Conservation (phyloP, 2,888 invertebrate genomes). For the Timema cristinae region DNA sequence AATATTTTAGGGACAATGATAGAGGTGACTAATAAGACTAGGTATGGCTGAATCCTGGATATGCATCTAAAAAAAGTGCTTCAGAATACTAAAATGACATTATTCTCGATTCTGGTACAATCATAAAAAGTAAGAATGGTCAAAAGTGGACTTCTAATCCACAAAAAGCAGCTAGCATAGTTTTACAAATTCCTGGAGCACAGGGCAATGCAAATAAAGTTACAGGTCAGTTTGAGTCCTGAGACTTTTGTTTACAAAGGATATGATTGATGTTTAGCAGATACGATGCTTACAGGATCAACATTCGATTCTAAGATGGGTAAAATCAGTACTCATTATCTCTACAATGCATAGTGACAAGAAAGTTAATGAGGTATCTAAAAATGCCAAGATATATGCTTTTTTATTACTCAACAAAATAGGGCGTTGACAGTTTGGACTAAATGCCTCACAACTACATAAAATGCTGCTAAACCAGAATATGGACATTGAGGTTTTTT, state of each 20-base stretch:
- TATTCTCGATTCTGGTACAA: not conserved
- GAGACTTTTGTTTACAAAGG: not conserved
- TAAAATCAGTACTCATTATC: not conserved
- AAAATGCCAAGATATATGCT: not conserved
- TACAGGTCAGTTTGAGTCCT: not conserved
- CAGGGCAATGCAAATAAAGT: not conserved
- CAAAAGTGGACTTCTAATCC: not conserved
- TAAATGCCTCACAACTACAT: not conserved
- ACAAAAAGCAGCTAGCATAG: not conserved
- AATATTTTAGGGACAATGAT: not conserved
- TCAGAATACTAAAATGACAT: not conserved
- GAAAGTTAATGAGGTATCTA: not conserved
- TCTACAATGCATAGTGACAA: not conserved
- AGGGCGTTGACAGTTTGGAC: not conserved
- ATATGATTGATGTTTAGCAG: not conserved
- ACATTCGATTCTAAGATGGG: not conserved
- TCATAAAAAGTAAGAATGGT: constrained; percentile 6
- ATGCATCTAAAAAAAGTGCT: not conserved
- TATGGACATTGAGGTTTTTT: not conserved
- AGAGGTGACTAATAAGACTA: not conserved
- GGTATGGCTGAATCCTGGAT: not conserved
- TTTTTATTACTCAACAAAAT: too few relatives aligned
- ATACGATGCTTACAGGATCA: not conserved
- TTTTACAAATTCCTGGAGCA: not conserved
- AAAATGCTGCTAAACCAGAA: not conserved